Evolutionary conservation across 2,113 vertebrate genomes (phyloP).

Genomic region (Euleptes europaea): DNA sequence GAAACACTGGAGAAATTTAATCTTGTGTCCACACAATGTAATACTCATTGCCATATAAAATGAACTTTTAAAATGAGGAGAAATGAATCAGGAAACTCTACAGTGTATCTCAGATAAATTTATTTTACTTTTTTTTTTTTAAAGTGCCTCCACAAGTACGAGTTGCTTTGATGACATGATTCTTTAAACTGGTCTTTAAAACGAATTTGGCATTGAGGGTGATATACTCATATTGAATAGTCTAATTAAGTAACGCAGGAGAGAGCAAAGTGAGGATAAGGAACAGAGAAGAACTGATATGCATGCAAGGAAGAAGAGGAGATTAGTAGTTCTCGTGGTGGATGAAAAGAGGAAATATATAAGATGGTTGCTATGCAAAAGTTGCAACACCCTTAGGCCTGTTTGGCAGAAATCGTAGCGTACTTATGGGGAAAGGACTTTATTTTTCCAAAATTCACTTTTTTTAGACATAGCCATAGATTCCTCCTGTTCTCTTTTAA

Average conservation of each 20-base stretch:
- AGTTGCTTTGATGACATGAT: not conserved
- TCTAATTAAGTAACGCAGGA: not conserved
- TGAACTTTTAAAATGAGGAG: not conserved
- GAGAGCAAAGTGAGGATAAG: not conserved
- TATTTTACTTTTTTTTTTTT: conserved; percentile 2
- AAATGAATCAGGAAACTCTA: conserved; percentile 23
- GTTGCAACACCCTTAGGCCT: no score
- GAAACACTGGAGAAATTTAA: conserved; percentile 38
- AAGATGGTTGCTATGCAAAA: not conserved
- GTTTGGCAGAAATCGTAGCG: no score
- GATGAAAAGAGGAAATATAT: not conserved
- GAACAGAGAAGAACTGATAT: not conserved
- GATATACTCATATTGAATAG: not conserved
- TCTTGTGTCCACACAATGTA: conserved; percentile 23
- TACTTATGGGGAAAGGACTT: no score
- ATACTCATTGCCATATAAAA: conserved; percentile 25
- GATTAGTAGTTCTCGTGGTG: not conserved
- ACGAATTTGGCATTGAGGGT: not conserved
- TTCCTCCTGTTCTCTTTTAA: no score
- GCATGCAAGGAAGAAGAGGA: not conserved
- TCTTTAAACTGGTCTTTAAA: not conserved
- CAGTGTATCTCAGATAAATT: not conserved
- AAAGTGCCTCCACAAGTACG: not conserved
- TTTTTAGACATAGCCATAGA: no score
- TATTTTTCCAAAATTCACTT: no score